These are phyloP conservation scores for Phylloscopus trochilus DNA, from an alignment of 2,113 vertebrate genomes.

Conservation along the genomic window DNA sequence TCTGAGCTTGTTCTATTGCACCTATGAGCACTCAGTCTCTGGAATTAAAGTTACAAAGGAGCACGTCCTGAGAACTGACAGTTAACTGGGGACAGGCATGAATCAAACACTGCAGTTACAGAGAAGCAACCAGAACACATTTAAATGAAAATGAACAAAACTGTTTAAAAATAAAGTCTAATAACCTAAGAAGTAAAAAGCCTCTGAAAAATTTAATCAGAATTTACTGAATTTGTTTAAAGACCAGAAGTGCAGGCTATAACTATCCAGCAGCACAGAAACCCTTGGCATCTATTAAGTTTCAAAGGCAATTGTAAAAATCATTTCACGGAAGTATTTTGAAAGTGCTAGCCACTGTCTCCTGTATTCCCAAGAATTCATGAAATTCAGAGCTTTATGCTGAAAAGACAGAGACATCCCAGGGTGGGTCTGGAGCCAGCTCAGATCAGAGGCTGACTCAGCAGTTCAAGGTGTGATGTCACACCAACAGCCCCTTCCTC, in stretches of 20 bases:
- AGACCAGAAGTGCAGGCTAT: not conserved
- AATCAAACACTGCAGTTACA: not conserved
- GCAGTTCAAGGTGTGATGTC: not conserved
- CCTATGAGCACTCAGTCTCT: not conserved
- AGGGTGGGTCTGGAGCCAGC: not conserved
- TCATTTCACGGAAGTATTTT: not conserved
- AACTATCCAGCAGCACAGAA: not conserved
- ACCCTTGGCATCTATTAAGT: not conserved
- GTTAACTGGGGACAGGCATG: not conserved
- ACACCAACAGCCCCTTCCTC: not conserved
- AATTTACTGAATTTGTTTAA: not conserved
- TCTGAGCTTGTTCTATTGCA: not conserved
- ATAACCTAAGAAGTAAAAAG: not conserved
- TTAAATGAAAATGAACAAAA: not conserved
- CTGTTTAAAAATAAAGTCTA: not conserved
- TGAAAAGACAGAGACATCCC: not conserved
- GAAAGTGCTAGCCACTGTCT: not conserved
- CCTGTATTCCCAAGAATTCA: not conserved
- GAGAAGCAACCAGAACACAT: not conserved
- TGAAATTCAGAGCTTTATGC: not conserved
- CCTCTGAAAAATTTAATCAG: not conserved
- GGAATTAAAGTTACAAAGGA: not conserved
- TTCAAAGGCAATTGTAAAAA: not conserved
- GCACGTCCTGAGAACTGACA: not conserved
- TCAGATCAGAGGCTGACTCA: not conserved